Conservation (phyloP, 2,113 vertebrate species). For the Grammomys surdaster region DNA sequence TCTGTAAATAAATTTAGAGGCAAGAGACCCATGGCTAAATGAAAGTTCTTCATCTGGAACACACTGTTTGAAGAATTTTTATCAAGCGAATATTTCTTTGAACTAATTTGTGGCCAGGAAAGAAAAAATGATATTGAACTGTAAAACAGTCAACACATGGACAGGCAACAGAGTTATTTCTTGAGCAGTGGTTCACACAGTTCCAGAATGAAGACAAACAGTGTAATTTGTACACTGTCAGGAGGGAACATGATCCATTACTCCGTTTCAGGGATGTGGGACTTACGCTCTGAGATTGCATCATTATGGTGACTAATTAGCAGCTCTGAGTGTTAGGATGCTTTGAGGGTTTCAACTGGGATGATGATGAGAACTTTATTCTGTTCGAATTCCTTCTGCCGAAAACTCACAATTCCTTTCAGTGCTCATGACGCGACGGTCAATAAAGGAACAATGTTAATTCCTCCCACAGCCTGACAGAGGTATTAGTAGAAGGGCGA, state of each 20-base stretch:
- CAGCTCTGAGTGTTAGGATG: neutral
- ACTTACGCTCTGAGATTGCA: neutral
- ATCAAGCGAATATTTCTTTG: slow-evolving; percentile 42
- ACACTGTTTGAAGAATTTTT: slow-evolving; percentile 48
- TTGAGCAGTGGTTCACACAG: slow-evolving; percentile 45
- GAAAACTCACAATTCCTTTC: slow-evolving; percentile 35
- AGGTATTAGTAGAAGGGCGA: slow-evolving; percentile 12
- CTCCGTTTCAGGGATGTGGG: neutral
- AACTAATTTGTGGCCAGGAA: slow-evolving; percentile 16
- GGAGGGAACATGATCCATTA: neutral
- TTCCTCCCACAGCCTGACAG: neutral
- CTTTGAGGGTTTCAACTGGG: neutral
- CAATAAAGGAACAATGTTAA: slow-evolving; percentile 58
- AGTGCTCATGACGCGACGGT: slow-evolving; percentile 35
- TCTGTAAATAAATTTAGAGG: slow-evolving; percentile 33
- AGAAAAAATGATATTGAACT: slow-evolving; percentile 44
- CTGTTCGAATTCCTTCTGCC: slow-evolving; percentile 31
- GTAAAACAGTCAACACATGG: neutral
- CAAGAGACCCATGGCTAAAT: slow-evolving; percentile 18
- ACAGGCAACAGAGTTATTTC: slow-evolving; percentile 11
- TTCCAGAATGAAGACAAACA: slow-evolving; percentile 39
- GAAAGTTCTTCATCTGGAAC: neutral
- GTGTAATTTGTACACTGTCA: neutral
- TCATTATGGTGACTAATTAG: slow-evolving; percentile 51
- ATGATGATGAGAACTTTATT: slow-evolving; percentile 53